A percentile compares a stretch with the other conserved stretches of the same genome.
Evolutionary conservation across 2,888 invertebrate genomes (phyloP).

Genomic region (Deilephila elpenor): DNA sequence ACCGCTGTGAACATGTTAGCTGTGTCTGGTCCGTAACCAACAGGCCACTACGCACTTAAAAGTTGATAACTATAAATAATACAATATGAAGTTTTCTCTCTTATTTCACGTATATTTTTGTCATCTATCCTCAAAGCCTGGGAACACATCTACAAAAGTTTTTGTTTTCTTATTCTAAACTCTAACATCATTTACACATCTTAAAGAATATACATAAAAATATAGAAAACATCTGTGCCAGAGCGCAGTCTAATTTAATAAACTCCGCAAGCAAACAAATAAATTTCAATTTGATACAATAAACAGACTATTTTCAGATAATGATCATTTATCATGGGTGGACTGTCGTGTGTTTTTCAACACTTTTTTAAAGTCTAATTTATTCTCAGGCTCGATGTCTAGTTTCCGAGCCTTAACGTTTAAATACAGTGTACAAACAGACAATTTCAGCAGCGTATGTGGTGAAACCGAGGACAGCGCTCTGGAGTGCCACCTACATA

Average conservation of each 20-base stretch:
- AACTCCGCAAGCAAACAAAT: neutral
- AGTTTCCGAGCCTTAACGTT: constrained; percentile 25
- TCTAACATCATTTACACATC: too few species aligned
- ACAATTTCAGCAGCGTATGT: constrained; percentile 28
- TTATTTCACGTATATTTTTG: too few species aligned
- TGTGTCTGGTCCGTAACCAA: too few species aligned
- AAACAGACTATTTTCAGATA: neutral
- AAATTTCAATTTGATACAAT: neutral
- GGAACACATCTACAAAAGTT: too few species aligned
- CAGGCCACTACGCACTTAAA: too few species aligned
- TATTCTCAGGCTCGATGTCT: neutral
- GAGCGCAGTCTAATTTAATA: neutral
- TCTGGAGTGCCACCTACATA: constrained; percentile 27
- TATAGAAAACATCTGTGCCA: neutral
- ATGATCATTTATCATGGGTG: neutral
- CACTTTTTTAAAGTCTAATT: neutral
- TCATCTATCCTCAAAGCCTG: too few species aligned
- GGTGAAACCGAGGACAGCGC: constrained; percentile 15
- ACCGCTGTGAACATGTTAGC: too few species aligned
- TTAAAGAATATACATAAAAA: too few species aligned
- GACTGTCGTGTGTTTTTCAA: neutral
- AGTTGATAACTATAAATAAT: too few species aligned
- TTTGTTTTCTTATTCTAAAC: too few species aligned
- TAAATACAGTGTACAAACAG: constrained; percentile 30
- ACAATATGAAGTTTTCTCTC: too few species aligned